A percentile compares a stretch with the other conserved stretches of the same genome.
These are phyloP conservation scores for Casuarius casuarius DNA, from an alignment of 2,113 vertebrate genomes.

Conservation along the genomic window DNA sequence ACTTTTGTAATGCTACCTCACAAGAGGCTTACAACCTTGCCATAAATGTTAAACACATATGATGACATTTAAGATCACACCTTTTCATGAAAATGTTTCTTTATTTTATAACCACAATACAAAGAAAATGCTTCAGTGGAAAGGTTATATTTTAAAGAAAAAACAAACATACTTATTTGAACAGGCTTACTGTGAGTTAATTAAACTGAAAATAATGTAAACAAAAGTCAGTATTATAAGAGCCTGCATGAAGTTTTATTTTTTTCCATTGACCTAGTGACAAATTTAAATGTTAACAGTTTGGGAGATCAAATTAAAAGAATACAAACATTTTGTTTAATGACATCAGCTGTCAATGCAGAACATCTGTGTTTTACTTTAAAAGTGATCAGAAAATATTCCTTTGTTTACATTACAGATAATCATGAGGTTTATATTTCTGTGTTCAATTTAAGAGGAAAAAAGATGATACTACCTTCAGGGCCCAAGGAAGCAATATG, in stretches of 20 bases:
- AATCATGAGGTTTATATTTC: slow-evolving; percentile 81
- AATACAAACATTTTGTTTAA: slow-evolving; percentile 75
- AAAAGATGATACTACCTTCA: slow-evolving; percentile 79
- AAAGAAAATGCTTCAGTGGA: slow-evolving; percentile 32
- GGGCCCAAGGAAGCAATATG: slow-evolving; percentile 81
- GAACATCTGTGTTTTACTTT: slow-evolving; percentile 74
- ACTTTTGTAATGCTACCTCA: not conserved
- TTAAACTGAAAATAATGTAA: slow-evolving; percentile 52
- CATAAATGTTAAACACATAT: not conserved
- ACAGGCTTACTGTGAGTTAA: slow-evolving; percentile 51
- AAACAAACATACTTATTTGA: slow-evolving; percentile 56
- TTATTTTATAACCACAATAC: slow-evolving; percentile 34
- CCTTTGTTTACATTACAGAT: slow-evolving; percentile 81
- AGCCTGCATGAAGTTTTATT: slow-evolving; percentile 28
- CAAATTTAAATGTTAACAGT: slow-evolving; percentile 68
- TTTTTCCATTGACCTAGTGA: slow-evolving; percentile 62
- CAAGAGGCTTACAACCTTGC: not conserved
- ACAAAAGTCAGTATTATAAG: slow-evolving; percentile 42
- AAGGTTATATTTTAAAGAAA: slow-evolving; percentile 27
- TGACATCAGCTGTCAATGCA: slow-evolving; percentile 70
- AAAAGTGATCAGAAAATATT: slow-evolving; percentile 75
- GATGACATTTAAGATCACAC: not conserved
- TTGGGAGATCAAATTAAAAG: slow-evolving; percentile 74
- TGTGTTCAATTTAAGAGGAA: slow-evolving; percentile 86
- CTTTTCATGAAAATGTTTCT: slow-evolving; percentile 52